phyloP scores from a whole-genome alignment of 2,113 vertebrate species.

The Antechinus flavipes region DNA sequence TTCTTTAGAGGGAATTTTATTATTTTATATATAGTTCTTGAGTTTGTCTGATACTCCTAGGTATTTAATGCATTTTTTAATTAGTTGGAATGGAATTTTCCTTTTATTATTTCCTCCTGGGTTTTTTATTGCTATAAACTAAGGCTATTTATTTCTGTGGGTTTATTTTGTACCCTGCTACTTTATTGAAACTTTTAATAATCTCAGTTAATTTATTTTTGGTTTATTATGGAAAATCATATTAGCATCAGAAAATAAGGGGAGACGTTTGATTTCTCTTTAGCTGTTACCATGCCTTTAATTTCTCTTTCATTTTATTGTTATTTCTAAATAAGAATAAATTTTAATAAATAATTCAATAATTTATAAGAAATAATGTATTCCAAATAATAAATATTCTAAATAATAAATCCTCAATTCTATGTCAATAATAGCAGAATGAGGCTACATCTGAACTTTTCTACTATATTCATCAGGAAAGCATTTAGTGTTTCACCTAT shows the following conservation, averaged over 20 bases:
- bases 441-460: not conserved
- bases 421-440: not conserved
- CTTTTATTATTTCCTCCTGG: not conserved
- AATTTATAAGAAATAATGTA: not conserved
- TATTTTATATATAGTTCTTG: not conserved
- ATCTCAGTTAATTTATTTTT: not conserved
- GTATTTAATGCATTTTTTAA: not conserved
- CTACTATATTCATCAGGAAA: not conserved
- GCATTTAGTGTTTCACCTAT: not conserved
- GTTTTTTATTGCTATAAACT: not conserved
- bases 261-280: not conserved
- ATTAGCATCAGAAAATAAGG: not conserved
- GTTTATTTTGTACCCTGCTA: not conserved
- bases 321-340: not conserved
- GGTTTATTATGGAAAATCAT: not conserved
- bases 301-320: not conserved
- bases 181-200: constrained; percentile 1
- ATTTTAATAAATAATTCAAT: not conserved
- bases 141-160: not conserved
- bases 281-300: not conserved
- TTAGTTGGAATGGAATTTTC: not conserved
- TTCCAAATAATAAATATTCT: too few species aligned
- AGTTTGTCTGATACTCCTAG: not conserved
- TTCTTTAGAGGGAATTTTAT: not conserved
- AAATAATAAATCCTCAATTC: not conserved